These are phyloP conservation scores for Cremastobaeus sp. DNA, from an alignment of 2,888 invertebrate genomes.

Conservation along the genomic window DNA sequence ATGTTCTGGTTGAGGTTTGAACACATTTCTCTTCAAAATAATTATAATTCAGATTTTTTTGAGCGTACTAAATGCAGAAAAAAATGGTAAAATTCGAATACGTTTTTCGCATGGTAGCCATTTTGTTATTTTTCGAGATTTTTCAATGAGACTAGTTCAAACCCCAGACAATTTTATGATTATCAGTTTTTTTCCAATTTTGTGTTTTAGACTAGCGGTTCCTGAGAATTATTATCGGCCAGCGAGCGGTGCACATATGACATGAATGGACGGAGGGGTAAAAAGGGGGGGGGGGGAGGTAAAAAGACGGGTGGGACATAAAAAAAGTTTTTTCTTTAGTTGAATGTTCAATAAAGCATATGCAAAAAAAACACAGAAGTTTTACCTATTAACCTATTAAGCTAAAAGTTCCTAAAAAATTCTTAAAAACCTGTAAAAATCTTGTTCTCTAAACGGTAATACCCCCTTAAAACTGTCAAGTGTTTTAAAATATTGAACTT, in stretches of 20 bases:
- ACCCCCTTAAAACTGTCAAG: background rate
- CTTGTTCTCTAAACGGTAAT: background rate
- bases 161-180: slow-evolving; percentile 6
- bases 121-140: slow-evolving; percentile 6
- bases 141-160: slow-evolving; percentile 11
- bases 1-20: slow-evolving; percentile 9
- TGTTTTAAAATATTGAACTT: no score
- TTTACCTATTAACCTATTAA: no score
- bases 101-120: slow-evolving; percentile 41
- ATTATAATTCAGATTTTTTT: slow-evolving; percentile 4
- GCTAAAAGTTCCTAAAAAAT: background rate
- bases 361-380: slow-evolving; percentile 1
- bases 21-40: slow-evolving; percentile 7
- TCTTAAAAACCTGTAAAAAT: background rate
- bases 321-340: slow-evolving; percentile 2
- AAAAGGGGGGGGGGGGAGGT: slow-evolving; percentile 1
- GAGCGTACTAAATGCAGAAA: background rate
- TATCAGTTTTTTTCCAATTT: background rate
- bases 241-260: background rate
- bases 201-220: slow-evolving; percentile 20
- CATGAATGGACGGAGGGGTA: slow-evolving; percentile 3
- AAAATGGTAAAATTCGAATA: background rate
- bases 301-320: no score
- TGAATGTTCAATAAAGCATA: no score
- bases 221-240: slow-evolving; percentile 9